These are phyloP conservation scores for Camelus bactrianus DNA, from an alignment of 2,113 vertebrate species.

Conservation along the genomic window DNA sequence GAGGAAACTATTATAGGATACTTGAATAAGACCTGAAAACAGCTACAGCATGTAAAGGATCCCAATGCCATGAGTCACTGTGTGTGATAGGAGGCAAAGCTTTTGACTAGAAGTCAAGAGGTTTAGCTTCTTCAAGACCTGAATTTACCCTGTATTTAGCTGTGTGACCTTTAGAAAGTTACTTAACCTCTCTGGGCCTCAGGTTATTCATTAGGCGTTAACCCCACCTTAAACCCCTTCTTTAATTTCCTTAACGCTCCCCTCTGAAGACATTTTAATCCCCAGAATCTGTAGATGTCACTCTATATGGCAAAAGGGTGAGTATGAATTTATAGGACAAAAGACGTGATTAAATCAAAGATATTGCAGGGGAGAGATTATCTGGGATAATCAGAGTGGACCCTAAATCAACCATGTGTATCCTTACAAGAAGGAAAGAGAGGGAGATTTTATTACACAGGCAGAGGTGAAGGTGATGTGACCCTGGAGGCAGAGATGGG, in stretches of 20 bases:
- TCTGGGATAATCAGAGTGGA: background rate
- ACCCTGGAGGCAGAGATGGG: background rate
- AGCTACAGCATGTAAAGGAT: background rate
- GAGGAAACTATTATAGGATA: background rate
- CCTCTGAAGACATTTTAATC: background rate
- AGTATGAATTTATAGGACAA: background rate
- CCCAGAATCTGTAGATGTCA: background rate
- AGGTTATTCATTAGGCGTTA: background rate
- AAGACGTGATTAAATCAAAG: background rate
- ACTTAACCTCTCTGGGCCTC: background rate
- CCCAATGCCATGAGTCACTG: background rate
- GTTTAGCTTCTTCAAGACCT: background rate
- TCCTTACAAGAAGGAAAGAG: background rate
- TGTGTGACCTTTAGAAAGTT: background rate
- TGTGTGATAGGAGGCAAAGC: background rate
- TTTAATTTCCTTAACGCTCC: background rate
- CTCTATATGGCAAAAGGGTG: background rate
- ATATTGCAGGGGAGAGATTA: background rate
- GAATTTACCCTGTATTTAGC: background rate
- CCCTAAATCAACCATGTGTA: background rate
- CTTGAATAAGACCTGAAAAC: conserved; percentile 27
- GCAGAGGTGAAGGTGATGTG: background rate
- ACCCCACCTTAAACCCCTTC: background rate
- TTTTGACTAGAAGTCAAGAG: background rate
- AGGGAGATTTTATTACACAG: background rate